phyloP scores from a whole-genome alignment of 2,113 vertebrate genomes.

The Stegostoma tigrinum region DNA sequence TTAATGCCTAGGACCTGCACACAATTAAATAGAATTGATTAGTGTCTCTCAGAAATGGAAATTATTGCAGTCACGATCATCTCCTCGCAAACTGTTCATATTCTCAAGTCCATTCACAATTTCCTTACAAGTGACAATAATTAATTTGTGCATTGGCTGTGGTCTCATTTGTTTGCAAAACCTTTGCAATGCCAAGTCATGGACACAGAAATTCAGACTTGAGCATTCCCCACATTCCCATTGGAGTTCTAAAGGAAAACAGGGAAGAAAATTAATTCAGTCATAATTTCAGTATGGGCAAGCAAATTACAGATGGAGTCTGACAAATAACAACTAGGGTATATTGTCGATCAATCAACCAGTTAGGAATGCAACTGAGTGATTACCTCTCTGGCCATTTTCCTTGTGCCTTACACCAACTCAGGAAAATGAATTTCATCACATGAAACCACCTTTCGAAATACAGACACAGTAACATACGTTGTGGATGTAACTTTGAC shows the following conservation, averaged over 20 bases:
- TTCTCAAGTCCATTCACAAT: neutral
- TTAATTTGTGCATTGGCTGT: neutral
- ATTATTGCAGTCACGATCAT: neutral
- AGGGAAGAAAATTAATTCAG: neutral
- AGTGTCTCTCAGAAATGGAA: neutral
- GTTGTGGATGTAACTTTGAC: too few species aligned
- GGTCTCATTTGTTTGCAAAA: neutral
- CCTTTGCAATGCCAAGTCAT: neutral
- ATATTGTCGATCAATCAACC: neutral
- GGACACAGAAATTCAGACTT: neutral
- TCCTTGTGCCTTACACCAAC: neutral
- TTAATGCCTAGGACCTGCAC: too few species aligned
- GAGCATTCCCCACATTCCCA: neutral
- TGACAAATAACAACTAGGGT: neutral
- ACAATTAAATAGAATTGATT: too few species aligned
- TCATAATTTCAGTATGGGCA: neutral
- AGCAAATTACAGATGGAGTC: neutral
- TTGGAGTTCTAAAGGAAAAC: neutral
- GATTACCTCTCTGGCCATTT: neutral
- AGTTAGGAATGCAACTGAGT: neutral
- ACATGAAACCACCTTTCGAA: neutral
- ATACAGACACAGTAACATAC: neutral
- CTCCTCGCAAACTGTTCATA: neutral
- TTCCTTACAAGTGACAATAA: neutral
- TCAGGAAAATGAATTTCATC: neutral